Percentiles rank a stretch among this genome's conserved stretches.
Evolutionary conservation across 2,113 vertebrate genomes (phyloP).

Genomic region (Gorsachius goisagi): DNA sequence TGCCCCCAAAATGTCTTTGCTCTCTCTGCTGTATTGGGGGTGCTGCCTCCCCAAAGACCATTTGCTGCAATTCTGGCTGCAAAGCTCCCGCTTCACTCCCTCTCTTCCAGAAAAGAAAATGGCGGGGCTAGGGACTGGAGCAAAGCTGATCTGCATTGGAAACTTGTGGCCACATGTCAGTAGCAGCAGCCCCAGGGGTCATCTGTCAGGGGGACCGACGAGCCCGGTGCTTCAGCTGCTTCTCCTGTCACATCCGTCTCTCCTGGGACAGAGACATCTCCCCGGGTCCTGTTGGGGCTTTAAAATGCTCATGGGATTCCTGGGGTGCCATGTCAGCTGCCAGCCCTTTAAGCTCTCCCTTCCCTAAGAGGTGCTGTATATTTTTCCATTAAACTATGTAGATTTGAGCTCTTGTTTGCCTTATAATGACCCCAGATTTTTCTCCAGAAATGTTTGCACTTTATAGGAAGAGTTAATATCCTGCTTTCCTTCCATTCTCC

Average conservation of each 20-base stretch:
- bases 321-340: not conserved
- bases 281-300: not conserved
- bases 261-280: not conserved
- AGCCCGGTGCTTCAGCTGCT: not conserved
- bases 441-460: not conserved
- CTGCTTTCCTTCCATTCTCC: not conserved
- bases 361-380: not conserved
- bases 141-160: not conserved
- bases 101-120: not conserved
- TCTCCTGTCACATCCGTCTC: not conserved
- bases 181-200: not conserved
- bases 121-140: not conserved
- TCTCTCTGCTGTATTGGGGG: not conserved
- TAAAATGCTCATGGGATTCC: not conserved
- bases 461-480: not conserved
- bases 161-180: fast-evolving
- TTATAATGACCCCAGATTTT: not conserved
- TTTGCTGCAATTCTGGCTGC: not conserved
- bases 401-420: not conserved
- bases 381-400: not conserved
- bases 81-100: not conserved
- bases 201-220: not conserved
- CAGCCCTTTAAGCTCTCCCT: not conserved
- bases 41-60: not conserved
- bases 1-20: not conserved